These are phyloP conservation scores for Alviniconcha strummeri DNA, from an alignment of 2,888 invertebrate species.

Conservation along the genomic window DNA sequence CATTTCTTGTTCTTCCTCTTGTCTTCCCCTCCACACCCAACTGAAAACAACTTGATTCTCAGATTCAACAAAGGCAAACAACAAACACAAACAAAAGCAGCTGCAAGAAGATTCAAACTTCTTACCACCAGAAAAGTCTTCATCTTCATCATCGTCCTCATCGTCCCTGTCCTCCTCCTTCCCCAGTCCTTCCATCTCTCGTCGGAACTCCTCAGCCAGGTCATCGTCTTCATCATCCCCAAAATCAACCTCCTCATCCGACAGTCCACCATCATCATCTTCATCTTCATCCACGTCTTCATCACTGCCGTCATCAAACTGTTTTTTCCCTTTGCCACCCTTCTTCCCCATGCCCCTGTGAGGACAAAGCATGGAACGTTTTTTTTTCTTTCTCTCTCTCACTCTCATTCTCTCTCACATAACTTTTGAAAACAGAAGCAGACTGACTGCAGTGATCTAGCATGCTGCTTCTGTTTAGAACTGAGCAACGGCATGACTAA, in stretches of 20 bases:
- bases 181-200: conserved; percentile 51
- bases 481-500: no score
- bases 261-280: conserved; percentile 71
- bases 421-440: no score
- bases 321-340: conserved; percentile 31
- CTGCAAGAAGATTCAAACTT: background rate
- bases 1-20: no score
- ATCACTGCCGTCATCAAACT: background rate
- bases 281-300: conserved; percentile 54
- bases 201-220: conserved; percentile 63
- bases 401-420: no score
- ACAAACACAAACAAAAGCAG: no score
- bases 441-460: no score
- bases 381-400: conserved; percentile 24
- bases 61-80: no score
- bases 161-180: conserved; percentile 58
- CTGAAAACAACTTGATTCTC: no score
- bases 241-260: conserved; percentile 63
- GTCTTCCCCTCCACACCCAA: no score
- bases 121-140: conserved; percentile 61
- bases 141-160: conserved; percentile 60
- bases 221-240: conserved; percentile 66
- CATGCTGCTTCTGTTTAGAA: no score
- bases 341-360: conserved; percentile 47
- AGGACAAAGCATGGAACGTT: conserved; percentile 30